Conservation (phyloP, 2,113 vertebrate genomes). For the Phocoena sinus region DNA sequence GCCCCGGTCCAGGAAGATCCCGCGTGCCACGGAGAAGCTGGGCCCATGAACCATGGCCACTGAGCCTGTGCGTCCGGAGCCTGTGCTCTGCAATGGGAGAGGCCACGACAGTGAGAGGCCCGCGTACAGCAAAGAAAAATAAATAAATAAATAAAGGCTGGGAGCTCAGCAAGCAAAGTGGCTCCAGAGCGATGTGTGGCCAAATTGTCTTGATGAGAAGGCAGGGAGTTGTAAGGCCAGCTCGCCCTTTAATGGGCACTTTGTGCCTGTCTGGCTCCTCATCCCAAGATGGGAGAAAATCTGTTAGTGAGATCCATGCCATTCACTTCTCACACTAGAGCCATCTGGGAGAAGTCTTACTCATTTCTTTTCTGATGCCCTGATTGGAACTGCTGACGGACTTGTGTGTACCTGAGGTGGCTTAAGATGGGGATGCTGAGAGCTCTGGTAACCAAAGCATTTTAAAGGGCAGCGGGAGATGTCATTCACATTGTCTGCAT, state of each 20-base stretch:
- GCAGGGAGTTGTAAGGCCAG: not conserved
- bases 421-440: conserved; percentile 75
- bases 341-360: conserved; percentile 71
- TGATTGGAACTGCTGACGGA: conserved; percentile 76
- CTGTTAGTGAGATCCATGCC: conserved; percentile 61
- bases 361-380: conserved; percentile 63
- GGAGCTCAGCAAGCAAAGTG: not conserved
- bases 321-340: conserved; percentile 30
- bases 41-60: too few species aligned
- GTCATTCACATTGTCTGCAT: conserved; percentile 68
- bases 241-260: conserved; percentile 41
- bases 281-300: conserved; percentile 63
- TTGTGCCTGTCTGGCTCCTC: conserved; percentile 62
- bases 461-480: conserved; percentile 75
- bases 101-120: too few species aligned
- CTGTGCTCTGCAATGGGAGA: too few species aligned
- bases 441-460: conserved; percentile 60
- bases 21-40: too few species aligned
- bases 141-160: not conserved
- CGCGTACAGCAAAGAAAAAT: too few species aligned
- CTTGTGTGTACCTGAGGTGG: conserved; percentile 61
- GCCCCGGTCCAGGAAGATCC: too few species aligned
- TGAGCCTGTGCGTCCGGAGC: too few species aligned
- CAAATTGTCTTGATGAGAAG: not conserved
- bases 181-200: not conserved